Conservation (phyloP, 1,140 invertebrate genomes). For the Idris sp. region DNA sequence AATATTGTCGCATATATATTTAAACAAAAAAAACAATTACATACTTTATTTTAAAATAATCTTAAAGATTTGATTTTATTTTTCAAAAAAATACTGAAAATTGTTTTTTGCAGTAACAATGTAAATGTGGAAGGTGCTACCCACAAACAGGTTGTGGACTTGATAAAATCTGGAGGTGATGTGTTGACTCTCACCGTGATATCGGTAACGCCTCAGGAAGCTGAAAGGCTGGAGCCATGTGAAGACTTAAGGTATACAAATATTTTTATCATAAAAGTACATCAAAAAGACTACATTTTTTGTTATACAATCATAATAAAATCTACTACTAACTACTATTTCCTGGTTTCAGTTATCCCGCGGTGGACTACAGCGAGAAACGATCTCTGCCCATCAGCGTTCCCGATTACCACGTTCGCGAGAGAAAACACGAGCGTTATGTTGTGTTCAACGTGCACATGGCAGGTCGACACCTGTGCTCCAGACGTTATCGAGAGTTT, state of each 20-base stretch:
- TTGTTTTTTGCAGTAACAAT: conserved; percentile 88
- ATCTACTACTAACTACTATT: conserved; percentile 17
- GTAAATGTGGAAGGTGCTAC: conserved; percentile 99
- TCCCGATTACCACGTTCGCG: conserved; percentile 92
- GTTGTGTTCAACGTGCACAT: conserved; percentile 99
- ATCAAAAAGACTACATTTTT: too few species aligned
- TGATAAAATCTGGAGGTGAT: conserved; percentile 99
- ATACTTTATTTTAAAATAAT: too few species aligned
- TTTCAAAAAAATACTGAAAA: neutral
- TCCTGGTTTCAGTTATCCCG: conserved; percentile 83
- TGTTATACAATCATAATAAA: too few species aligned
- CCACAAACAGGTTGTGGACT: conserved; percentile 99
- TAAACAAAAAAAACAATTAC: too few species aligned
- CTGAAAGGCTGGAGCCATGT: conserved; percentile 75
- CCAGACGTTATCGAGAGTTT: conserved; percentile 96
- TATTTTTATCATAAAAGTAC: too few species aligned
- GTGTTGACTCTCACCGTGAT: conserved; percentile 96
- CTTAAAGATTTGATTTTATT: too few species aligned
- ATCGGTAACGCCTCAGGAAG: conserved; percentile 93
- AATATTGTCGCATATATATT: too few species aligned
- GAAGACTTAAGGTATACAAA: conserved; percentile 73
- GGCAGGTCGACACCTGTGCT: conserved; percentile 98
- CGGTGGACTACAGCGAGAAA: conserved; percentile 99
- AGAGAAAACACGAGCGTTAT: conserved; percentile 91
- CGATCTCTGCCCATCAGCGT: conserved; percentile 98